Percentiles rank a stretch among this genome's conserved stretches.
These are phyloP conservation scores for Epirrhoe alternata DNA, from an alignment of 2,888 invertebrate genomes.

Conservation along the genomic window DNA sequence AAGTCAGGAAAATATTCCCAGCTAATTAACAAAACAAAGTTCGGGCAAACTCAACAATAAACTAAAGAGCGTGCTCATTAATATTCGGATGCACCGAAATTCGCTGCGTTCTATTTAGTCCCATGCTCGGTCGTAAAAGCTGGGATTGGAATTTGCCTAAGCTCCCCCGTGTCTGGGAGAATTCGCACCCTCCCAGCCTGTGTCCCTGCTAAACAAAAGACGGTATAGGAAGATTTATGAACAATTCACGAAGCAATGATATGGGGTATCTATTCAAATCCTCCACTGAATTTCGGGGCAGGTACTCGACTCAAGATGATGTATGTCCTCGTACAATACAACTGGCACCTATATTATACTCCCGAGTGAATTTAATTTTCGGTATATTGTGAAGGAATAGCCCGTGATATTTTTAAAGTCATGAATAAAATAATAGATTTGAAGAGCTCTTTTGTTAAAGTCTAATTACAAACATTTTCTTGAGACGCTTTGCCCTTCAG, in stretches of 20 bases:
- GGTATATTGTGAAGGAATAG: conserved; percentile 42
- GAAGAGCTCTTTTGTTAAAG: conserved; percentile 1
- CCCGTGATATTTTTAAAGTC: conserved; percentile 33
- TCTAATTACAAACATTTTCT: conserved; percentile 7
- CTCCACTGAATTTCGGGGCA: conserved; percentile 66
- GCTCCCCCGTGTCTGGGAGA: conserved; percentile 45
- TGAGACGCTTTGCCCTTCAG: conserved; percentile 14
- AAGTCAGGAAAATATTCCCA: conserved; percentile 7
- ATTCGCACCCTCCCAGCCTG: conserved; percentile 53
- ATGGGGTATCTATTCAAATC: conserved; percentile 79
- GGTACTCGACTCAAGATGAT: conserved; percentile 68
- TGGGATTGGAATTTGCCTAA: conserved; percentile 64
- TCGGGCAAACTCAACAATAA: conserved; percentile 46
- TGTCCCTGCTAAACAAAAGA: conserved; percentile 70
- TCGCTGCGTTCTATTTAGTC: conserved; percentile 40
- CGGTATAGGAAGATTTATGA: conserved; percentile 78
- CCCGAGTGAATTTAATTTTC: conserved; percentile 57
- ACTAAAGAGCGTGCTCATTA: conserved; percentile 54
- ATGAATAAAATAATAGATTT: conserved; percentile 33
- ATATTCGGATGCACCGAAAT: conserved; percentile 41
- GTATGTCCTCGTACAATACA: conserved; percentile 64
- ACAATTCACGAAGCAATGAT: conserved; percentile 80
- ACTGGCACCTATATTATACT: conserved; percentile 53
- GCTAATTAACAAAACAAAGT: conserved; percentile 41
- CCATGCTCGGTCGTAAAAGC: conserved; percentile 56